Conservation (phyloP, 2,113 vertebrate genomes). For the Thryonomys swinderianus region DNA sequence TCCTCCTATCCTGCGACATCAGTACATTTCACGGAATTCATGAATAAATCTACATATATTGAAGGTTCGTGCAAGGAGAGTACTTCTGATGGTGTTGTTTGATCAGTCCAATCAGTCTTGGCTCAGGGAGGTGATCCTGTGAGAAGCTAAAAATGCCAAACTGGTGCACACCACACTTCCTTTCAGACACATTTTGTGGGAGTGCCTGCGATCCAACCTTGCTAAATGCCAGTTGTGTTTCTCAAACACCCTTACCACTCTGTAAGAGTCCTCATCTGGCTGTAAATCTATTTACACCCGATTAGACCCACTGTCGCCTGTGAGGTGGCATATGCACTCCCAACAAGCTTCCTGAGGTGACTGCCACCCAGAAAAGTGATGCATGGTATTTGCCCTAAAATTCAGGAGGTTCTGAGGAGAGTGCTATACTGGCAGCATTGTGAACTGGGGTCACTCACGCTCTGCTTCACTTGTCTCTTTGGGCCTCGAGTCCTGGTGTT, state of each 20-base stretch:
- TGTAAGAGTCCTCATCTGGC: background rate
- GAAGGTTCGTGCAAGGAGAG: background rate
- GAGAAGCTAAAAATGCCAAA: background rate
- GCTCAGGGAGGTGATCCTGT: background rate
- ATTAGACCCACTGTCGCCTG: constrained; percentile 18
- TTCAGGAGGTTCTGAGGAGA: background rate
- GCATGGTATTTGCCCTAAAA: background rate
- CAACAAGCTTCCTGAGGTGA: background rate
- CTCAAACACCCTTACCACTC: constrained; percentile 23
- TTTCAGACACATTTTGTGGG: constrained; percentile 51
- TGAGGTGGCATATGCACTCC: background rate
- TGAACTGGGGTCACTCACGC: background rate
- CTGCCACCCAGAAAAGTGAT: constrained; percentile 30
- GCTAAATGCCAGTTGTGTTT: constrained; percentile 61
- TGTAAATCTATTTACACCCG: constrained; percentile 32
- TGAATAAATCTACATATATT: constrained; percentile 39
- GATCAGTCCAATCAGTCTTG: background rate
- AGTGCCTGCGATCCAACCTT: constrained; percentile 2
- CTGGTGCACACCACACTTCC: background rate
- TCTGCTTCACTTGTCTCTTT: background rate
- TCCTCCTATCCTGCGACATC: constrained; percentile 11
- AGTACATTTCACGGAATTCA: constrained; percentile 29
- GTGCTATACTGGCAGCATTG: rapidly evolving
- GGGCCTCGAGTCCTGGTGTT: background rate
- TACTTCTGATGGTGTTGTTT: background rate